Evolutionary conservation across 2,797 vertebrate genomes (phyloP).

Genomic region (Danio albolineatus): DNA sequence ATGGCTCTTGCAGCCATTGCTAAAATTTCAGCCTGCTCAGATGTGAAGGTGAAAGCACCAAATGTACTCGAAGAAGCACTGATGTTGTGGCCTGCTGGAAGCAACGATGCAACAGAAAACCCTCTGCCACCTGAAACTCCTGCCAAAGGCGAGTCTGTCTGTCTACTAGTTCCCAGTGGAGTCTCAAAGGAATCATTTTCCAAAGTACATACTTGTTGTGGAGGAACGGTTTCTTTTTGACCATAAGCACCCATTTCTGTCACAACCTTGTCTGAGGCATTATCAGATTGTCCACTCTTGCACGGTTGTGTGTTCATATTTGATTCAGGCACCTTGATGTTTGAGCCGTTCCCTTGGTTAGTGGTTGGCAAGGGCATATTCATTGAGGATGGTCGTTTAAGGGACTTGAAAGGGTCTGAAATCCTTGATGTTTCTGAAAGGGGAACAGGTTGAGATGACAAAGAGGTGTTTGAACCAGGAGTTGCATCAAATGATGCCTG

Average conservation of each 20-base stretch:
- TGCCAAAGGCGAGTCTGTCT: constrained; percentile 91
- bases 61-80: constrained; percentile 80
- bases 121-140: constrained; percentile 86
- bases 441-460: constrained; percentile 54
- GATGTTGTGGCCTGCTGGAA: constrained; percentile 86
- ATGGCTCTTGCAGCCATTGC: constrained; percentile 90
- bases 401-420: constrained; percentile 60
- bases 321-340: constrained; percentile 63
- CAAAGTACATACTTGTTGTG: constrained; percentile 84
- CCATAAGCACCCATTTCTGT: constrained; percentile 69
- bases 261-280: constrained; percentile 70
- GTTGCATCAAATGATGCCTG: constrained; percentile 55
- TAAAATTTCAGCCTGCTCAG: constrained; percentile 94
- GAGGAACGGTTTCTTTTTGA: constrained; percentile 76
- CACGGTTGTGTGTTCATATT: constrained; percentile 61
- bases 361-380: constrained; percentile 55
- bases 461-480: constrained; percentile 53
- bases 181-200: constrained; percentile 84
- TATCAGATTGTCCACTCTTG: constrained; percentile 60
- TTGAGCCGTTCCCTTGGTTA: constrained; percentile 60
- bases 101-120: constrained; percentile 97
- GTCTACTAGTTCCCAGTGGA: constrained; percentile 79
- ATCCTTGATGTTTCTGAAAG: constrained; percentile 69
- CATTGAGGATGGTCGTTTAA: constrained; percentile 61
- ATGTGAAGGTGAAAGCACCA: constrained; percentile 87